Base-by-base conservation (phyloP, 1,140 invertebrate genomes). In the Drosophila seguyi region DNA sequence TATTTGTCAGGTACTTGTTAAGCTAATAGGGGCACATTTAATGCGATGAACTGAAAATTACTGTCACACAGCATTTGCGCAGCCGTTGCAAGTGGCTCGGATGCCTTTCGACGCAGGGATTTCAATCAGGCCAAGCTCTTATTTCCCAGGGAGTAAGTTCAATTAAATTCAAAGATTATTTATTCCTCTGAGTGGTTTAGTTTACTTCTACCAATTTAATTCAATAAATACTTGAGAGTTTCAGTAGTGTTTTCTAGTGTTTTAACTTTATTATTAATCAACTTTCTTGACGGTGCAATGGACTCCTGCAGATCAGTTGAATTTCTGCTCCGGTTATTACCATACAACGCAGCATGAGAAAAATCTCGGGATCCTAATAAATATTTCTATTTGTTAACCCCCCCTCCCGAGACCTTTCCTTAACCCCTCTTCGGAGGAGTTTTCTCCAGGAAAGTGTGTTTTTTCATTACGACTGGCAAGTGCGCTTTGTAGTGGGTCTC, bases 1-100 rank as follows among this genome's bases (percentile, higher is more conserved):
- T 88, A 88, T 90, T 88, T 88, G 85, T 88, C 85, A 88, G 85
- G 85, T 88, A 88, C 85, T 88, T 88, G 85, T 90, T 85, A 90
- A 90, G 85, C 78, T 90, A 90, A 90, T 90, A 90, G 85, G 78
- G 66, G 81, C 85, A 59, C 81, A 90, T 90, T 90, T 90, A 90
- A 90, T 85, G 75, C 81, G 71, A 90, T 79, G 81, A 85, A 81
- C 78, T 85, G 85, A 67, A 85, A 90, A 90, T 90, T 85, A 60
- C 56, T 79, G 81, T 78, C 74, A 62, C 74, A 52, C 44, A 20
- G 25, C 44, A 81, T 85, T 85, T 62, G 16, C 39, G 1, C 16
- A 42, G 27, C 29, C n/a, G 7, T 31, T 66, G 55, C 56, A 41
- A 61, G 41, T 44, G 56, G 3, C 27, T 25, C 1, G 8, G 34